A percentile compares a stretch with the other conserved stretches of the same genome.
Conservation (phyloP, 2,797 vertebrate species). For the Botia almorhae region DNA sequence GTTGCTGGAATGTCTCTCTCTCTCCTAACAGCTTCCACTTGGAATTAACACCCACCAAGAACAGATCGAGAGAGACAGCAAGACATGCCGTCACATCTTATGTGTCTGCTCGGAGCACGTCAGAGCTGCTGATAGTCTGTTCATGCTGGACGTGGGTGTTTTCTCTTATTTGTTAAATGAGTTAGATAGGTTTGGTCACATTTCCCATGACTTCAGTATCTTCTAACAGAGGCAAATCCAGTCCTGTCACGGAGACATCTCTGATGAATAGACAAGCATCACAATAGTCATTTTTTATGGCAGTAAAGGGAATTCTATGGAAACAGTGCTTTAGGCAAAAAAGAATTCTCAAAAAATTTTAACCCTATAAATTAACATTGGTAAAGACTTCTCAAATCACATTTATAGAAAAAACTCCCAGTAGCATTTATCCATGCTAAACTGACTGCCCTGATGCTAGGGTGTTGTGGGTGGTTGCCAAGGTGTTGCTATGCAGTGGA, state of each 20-base stretch:
- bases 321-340: slow-evolving; percentile 30
- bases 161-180: slow-evolving; percentile 4
- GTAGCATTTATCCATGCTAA: not conserved
- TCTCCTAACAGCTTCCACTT: slow-evolving; percentile 19
- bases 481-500: not conserved
- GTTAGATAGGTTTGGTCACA: slow-evolving; percentile 2
- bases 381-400: too few species aligned
- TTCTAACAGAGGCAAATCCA: not conserved
- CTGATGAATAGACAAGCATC: not conserved
- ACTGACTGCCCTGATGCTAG: not conserved
- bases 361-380: not conserved
- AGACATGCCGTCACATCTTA: slow-evolving; percentile 13
- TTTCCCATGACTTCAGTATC: slow-evolving; percentile 9
- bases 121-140: not conserved
- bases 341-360: not conserved
- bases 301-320: slow-evolving; percentile 8
- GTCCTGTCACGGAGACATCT: not conserved
- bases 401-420: not conserved
- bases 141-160: slow-evolving; percentile 21
- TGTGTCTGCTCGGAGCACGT: slow-evolving; percentile 25
- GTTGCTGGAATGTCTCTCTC: slow-evolving; percentile 12
- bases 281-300: not conserved
- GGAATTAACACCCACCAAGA: slow-evolving; percentile 28
- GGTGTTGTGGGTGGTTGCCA: not conserved
- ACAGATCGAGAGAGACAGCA: slow-evolving; percentile 21